These are phyloP conservation scores for Antigone vipio DNA, from an alignment of 2,113 vertebrate genomes.

Conservation along the genomic window DNA sequence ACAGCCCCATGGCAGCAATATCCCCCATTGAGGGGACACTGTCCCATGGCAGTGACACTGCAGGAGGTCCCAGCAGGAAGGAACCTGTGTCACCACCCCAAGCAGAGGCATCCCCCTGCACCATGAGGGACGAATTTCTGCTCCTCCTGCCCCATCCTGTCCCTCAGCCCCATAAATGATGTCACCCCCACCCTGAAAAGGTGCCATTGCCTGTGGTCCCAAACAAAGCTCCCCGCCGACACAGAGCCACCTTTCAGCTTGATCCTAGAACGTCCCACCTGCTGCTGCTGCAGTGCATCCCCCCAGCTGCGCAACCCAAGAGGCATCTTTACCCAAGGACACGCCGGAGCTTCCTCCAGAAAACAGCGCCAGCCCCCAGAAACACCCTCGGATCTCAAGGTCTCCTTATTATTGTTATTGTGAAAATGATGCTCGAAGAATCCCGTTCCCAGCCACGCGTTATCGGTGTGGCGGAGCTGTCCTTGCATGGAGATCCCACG, in stretches of 20 bases:
- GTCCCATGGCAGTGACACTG: not conserved
- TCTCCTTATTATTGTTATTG: not conserved
- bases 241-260: fast-evolving
- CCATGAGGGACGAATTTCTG: not conserved
- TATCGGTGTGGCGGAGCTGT: not conserved
- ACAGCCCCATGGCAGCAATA: no score
- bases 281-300: fast-evolving
- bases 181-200: not conserved
- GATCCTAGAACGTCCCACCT: not conserved
- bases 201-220: not conserved
- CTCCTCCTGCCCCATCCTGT: not conserved
- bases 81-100: fast-evolving
- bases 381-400: not conserved
- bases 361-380: not conserved
- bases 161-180: not conserved
- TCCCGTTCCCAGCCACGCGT: fast-evolving
- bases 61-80: not conserved
- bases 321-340: not conserved
- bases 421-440: fast-evolving
- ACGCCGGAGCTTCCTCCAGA: fast-evolving
- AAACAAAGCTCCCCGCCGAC: not conserved
- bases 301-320: fast-evolving
- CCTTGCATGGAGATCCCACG: not conserved
- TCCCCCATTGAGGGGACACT: not conserved
- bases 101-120: not conserved